Percentiles rank a stretch among this genome's conserved stretches.
phyloP scores from a whole-genome alignment of 2,888 invertebrate species.

The Leptinotarsa juncta region DNA sequence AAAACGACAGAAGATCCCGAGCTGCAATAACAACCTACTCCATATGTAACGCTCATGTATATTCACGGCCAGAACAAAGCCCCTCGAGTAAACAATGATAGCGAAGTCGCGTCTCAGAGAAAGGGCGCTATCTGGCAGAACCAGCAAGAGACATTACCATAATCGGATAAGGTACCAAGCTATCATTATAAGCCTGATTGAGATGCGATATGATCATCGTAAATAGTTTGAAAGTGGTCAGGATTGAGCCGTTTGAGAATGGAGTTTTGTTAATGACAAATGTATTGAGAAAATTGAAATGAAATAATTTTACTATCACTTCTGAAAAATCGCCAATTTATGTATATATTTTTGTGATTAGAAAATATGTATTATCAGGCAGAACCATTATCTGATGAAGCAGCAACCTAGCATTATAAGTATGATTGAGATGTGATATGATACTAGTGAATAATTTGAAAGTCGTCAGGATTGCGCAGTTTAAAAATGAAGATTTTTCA shows the following conservation, averaged over 20 bases:
- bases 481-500: neutral
- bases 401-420: slow-evolving; percentile 60
- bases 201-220: slow-evolving; percentile 48
- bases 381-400: slow-evolving; percentile 66
- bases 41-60: slow-evolving; percentile 67
- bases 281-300: too few relatives aligned
- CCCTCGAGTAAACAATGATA: slow-evolving; percentile 64
- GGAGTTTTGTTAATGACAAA: too few relatives aligned
- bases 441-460: slow-evolving; percentile 34
- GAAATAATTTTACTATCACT: too few relatives aligned
- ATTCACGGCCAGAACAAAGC: slow-evolving; percentile 65
- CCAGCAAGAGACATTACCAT: slow-evolving; percentile 64
- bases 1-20: slow-evolving; percentile 41
- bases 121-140: slow-evolving; percentile 61
- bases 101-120: slow-evolving; percentile 51
- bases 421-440: slow-evolving; percentile 59
- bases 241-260: slow-evolving; percentile 3
- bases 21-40: slow-evolving; percentile 62
- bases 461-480: slow-evolving; percentile 49
- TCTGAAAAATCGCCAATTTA: too few relatives aligned
- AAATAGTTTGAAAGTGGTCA: slow-evolving; percentile 51
- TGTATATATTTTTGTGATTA: too few relatives aligned
- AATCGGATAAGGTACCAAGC: slow-evolving; percentile 63
- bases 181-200: slow-evolving; percentile 63
- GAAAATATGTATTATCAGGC: slow-evolving; percentile 38